These are phyloP conservation scores for Psammodynastes pulverulentus DNA, from an alignment of 2,113 vertebrate species.

Conservation along the genomic window DNA sequence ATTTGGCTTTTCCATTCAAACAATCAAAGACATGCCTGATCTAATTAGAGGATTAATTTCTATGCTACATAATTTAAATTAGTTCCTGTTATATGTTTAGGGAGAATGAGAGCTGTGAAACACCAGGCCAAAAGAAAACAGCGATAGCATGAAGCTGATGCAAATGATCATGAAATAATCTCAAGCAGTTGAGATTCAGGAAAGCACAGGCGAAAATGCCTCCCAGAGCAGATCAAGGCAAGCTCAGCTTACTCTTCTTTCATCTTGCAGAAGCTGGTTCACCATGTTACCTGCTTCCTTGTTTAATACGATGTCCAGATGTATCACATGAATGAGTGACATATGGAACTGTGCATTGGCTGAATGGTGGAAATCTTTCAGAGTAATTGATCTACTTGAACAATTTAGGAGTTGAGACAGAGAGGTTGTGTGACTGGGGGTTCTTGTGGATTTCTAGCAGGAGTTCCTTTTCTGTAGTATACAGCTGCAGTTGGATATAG, in stretches of 20 bases:
- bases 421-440: neutral
- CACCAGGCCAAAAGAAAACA: slow-evolving; percentile 30
- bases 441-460: neutral
- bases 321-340: neutral
- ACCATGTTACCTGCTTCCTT: neutral
- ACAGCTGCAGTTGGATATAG: neutral
- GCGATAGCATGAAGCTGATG: slow-evolving; percentile 5
- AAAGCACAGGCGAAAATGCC: slow-evolving; percentile 2
- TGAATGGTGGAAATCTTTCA: neutral
- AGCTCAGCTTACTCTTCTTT: neutral
- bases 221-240: neutral
- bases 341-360: neutral
- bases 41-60: slow-evolving; percentile 63
- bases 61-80: slow-evolving; percentile 40
- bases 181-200: neutral
- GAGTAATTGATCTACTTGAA: neutral
- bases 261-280: neutral
- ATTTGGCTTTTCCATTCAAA: slow-evolving; percentile 33
- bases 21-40: slow-evolving; percentile 40
- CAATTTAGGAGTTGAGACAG: neutral
- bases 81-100: slow-evolving; percentile 41
- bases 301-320: neutral
- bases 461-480: neutral
- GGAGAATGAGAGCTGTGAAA: slow-evolving; percentile 14
- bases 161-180: neutral